These are phyloP conservation scores for Leucoma salicis DNA, from an alignment of 2,888 invertebrate genomes.

Conservation along the genomic window DNA sequence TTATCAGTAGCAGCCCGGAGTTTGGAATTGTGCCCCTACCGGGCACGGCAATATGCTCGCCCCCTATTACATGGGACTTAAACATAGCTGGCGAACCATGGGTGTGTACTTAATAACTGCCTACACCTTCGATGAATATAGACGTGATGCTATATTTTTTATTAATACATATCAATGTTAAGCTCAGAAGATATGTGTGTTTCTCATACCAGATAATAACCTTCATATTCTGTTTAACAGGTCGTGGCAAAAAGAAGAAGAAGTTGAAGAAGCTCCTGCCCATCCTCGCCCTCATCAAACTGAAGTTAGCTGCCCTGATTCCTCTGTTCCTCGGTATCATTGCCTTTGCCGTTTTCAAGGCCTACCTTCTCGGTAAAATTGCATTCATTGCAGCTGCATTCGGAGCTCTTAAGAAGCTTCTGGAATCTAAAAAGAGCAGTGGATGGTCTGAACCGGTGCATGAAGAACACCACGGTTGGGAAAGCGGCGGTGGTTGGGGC, in stretches of 20 bases:
- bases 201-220: no score
- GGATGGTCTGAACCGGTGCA: conserved; percentile 87
- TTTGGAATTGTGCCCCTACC: no score
- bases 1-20: no score
- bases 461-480: conserved; percentile 79
- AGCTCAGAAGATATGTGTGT: no score
- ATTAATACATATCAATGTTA: no score
- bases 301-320: conserved; percentile 89
- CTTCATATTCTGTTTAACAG: conserved; percentile 56
- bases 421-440: conserved; percentile 87
- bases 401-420: conserved; percentile 85
- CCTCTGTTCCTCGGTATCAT: conserved; percentile 88
- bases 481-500: conserved; percentile 83
- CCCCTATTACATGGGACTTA: no score
- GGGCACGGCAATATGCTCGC: no score
- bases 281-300: conserved; percentile 88
- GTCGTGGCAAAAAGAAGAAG: conserved; percentile 91
- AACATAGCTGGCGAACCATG: no score
- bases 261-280: conserved; percentile 90
- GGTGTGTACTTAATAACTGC: no score
- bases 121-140: no score
- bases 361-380: conserved; percentile 91
- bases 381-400: conserved; percentile 90
- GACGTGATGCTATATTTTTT: no score
- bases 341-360: conserved; percentile 91